These are phyloP conservation scores for Apodemia mormo DNA, from an alignment of 2,888 invertebrate species.

Conservation along the genomic window DNA sequence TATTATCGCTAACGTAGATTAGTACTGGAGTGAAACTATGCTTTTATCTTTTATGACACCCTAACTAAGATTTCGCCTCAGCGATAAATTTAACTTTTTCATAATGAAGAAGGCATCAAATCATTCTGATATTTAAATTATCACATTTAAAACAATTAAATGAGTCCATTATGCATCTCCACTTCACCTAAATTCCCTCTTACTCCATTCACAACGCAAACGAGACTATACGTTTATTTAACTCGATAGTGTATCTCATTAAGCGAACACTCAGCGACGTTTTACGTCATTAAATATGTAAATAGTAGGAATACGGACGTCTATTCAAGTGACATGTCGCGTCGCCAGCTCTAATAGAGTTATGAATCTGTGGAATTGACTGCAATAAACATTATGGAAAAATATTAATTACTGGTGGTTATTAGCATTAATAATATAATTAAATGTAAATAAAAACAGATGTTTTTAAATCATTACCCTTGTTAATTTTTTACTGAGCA, in stretches of 20 bases:
- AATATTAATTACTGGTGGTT: conserved; percentile 19
- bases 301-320: conserved; percentile 73
- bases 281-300: conserved; percentile 78
- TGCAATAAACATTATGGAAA: conserved; percentile 11
- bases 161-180: conserved; percentile 33
- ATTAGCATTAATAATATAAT: background rate
- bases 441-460: background rate
- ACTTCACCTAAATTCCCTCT: conserved; percentile 38
- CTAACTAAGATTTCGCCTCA: too few species aligned
- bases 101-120: too few species aligned
- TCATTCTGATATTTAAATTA: background rate
- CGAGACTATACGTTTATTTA: conserved; percentile 39
- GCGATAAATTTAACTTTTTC: too few species aligned
- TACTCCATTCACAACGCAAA: conserved; percentile 29
- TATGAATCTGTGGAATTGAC: conserved; percentile 45
- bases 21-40: too few species aligned
- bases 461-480: background rate
- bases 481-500: background rate
- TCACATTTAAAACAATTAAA: conserved; percentile 30
- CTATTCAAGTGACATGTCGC: conserved; percentile 74
- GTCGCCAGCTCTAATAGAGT: conserved; percentile 51
- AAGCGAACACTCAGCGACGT: conserved; percentile 58
- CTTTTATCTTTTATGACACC: too few species aligned
- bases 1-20: too few species aligned
- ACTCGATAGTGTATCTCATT: conserved; percentile 70